Evolutionary conservation across 2,113 vertebrate genomes (phyloP).

Genomic region (Promerops cafer): DNA sequence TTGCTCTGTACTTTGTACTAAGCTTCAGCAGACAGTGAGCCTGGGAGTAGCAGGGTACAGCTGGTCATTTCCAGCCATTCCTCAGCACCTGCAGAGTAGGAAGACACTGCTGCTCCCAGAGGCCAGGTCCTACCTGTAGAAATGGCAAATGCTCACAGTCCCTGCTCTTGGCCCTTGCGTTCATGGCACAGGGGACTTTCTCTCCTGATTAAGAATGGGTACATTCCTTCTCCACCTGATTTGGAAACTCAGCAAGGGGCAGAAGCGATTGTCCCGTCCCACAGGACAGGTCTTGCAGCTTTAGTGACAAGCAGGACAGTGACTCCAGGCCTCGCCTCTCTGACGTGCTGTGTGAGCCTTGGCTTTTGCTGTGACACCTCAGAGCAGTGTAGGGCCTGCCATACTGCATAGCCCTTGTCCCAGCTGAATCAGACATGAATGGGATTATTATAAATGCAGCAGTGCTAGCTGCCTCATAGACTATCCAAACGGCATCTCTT

Average conservation of each 20-base stretch:
- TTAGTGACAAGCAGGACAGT: background rate
- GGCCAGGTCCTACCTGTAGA: background rate
- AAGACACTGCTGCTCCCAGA: background rate
- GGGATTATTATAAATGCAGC: background rate
- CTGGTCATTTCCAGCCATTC: background rate
- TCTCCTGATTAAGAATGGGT: background rate
- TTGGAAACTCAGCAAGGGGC: background rate
- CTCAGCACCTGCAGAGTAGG: background rate
- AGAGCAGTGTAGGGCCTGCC: rapidly evolving
- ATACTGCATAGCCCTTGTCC: background rate
- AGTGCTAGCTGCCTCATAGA: background rate
- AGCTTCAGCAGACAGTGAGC: background rate
- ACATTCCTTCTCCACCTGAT: background rate
- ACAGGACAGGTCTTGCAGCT: background rate
- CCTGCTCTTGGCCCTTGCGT: background rate
- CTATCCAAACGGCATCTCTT: background rate
- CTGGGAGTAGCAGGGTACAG: background rate
- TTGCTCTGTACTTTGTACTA: background rate
- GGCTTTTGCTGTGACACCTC: background rate
- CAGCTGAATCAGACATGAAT: background rate
- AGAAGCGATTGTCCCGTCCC: background rate
- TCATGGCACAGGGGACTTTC: background rate
- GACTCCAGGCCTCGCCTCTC: background rate
- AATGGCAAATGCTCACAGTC: background rate
- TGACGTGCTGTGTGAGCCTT: background rate